Evolutionary conservation across 2,113 vertebrate genomes (phyloP).

Genomic region (Typhlomys cinereus): DNA sequence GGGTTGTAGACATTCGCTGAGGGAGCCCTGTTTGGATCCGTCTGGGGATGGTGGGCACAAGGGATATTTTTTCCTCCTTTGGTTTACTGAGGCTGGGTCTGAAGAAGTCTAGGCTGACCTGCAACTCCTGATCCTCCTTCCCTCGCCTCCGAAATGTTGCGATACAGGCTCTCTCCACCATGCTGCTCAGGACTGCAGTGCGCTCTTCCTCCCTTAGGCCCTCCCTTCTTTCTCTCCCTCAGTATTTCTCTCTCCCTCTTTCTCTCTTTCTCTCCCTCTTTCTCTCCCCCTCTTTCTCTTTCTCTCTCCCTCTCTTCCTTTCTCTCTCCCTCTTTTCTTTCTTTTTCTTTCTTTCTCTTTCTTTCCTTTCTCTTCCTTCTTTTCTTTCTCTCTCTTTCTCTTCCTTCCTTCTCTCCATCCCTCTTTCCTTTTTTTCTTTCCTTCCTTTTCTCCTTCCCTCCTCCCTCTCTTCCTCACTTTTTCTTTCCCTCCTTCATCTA

Average conservation of each 20-base stretch:
- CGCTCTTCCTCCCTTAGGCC: neutral
- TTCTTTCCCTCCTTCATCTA: neutral
- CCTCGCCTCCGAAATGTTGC: too few relatives aligned
- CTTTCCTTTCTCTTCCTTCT: neutral
- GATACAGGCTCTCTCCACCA: too few relatives aligned
- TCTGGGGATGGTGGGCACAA: neutral
- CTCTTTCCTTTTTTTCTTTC: too few relatives aligned
- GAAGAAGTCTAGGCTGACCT: too few relatives aligned
- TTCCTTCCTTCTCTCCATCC: neutral
- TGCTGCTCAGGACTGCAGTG: too few relatives aligned
- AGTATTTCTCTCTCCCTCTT: neutral
- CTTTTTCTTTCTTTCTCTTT: neutral
- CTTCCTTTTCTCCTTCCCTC: too few relatives aligned
- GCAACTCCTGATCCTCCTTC: too few relatives aligned
- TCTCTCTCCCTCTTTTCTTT: neutral
- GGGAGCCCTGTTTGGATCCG: neutral
- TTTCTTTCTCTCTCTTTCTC: neutral
- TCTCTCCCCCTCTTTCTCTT: neutral
- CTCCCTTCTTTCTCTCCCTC: neutral
- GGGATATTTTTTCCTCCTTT: neutral
- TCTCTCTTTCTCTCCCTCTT: neutral
- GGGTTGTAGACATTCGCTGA: neutral
- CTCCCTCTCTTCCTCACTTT: too few relatives aligned
- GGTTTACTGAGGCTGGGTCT: too few relatives aligned
- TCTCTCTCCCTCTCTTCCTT: neutral